These are phyloP conservation scores for Carposina sasakii DNA, from an alignment of 1,140 invertebrate genomes.

Conservation along the genomic window DNA sequence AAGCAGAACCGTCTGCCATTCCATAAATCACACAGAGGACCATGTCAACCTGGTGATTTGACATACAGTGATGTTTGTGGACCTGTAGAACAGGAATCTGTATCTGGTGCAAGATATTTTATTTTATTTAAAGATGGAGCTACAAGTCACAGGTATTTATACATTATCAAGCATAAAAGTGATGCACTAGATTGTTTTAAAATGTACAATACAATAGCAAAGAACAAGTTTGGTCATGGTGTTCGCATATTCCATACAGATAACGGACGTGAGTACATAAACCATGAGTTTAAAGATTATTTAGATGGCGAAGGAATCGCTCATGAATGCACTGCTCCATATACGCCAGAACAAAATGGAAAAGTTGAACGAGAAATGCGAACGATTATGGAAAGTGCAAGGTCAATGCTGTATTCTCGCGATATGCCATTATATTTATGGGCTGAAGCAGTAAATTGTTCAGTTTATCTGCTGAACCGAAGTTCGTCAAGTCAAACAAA, in stretches of 20 bases:
- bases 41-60: conserved; percentile 37
- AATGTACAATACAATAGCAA: conserved; percentile 32
- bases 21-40: conserved; percentile 18
- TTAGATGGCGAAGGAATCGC: conserved; percentile 33
- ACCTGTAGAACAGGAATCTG: conserved; percentile 43
- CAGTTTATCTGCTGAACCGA: conserved; percentile 52
- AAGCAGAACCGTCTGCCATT: conserved; percentile 40
- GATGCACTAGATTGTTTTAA: conserved; percentile 43
- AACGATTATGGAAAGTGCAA: too few species aligned
- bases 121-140: conserved; percentile 62
- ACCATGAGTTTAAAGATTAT: conserved; percentile 32
- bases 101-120: conserved; percentile 56
- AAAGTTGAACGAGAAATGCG: conserved; percentile 49
- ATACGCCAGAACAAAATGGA: conserved; percentile 58
- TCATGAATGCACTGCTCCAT: conserved; percentile 31
- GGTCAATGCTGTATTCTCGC: conserved; percentile 31
- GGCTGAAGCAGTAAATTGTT: conserved; percentile 33
- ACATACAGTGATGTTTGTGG: conserved; percentile 59
- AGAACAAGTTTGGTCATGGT: conserved; percentile 35
- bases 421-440: conserved; percentile 25
- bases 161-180: conserved; percentile 55
- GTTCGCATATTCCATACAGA: conserved; percentile 35
- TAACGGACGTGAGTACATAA: conserved; percentile 50
- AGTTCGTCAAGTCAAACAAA: conserved; percentile 25
- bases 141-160: conserved; percentile 47